Conservation (phyloP, 2,797 vertebrate species). For the Trachops cirrhosus region DNA sequence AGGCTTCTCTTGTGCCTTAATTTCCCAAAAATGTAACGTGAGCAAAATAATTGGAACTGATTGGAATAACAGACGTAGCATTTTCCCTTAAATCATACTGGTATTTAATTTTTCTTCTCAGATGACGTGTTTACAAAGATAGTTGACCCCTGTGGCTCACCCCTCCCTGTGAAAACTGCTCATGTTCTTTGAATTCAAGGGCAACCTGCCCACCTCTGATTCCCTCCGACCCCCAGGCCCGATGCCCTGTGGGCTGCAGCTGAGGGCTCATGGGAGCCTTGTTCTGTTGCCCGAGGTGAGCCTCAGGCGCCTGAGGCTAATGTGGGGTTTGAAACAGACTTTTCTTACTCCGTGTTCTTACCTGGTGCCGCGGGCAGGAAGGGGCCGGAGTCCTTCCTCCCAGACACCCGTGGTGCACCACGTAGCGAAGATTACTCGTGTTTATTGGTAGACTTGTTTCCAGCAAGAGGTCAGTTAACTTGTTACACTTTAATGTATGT, state of each 20-base stretch:
- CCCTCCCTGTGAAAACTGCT: neutral
- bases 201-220: neutral
- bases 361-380: neutral
- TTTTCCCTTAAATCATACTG: neutral
- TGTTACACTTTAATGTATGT: neutral
- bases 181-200: neutral
- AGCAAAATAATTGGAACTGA: neutral
- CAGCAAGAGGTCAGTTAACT: slow-evolving; percentile 29
- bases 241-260: neutral
- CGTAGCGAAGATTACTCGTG: neutral
- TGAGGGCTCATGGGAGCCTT: too few species aligned
- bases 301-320: neutral
- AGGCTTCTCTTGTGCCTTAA: neutral
- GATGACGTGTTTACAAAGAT: neutral
- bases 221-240: neutral
- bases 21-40: neutral
- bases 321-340: neutral
- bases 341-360: neutral
- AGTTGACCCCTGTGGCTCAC: neutral
- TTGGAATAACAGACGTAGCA: neutral
- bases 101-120: neutral
- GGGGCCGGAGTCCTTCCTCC: neutral
- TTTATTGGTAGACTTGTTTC: neutral
- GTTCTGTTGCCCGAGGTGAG: neutral
- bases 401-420: neutral